Evolutionary conservation across 2,797 vertebrate genomes (phyloP).

Genomic region (Brachyrhaphis roseni): DNA sequence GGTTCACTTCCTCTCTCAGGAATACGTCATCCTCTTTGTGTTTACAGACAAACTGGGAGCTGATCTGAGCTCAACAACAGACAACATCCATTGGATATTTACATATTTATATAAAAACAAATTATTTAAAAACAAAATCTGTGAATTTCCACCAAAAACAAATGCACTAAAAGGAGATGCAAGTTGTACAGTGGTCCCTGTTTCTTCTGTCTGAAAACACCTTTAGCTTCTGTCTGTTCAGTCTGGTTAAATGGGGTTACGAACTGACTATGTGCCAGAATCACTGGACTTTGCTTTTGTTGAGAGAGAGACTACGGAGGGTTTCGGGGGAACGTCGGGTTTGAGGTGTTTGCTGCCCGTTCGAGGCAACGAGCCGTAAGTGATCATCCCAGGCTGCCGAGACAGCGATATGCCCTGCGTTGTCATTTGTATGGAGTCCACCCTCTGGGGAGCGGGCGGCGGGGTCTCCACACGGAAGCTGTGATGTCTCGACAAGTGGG

Average conservation of each 20-base stretch:
- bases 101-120: slow-evolving; percentile 81
- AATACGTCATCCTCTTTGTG: slow-evolving; percentile 83
- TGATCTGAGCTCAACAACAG: slow-evolving; percentile 73
- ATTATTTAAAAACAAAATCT: slow-evolving; percentile 65
- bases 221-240: slow-evolving; percentile 63
- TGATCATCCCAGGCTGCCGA: slow-evolving; percentile 89
- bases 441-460: slow-evolving; percentile 93
- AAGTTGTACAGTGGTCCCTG: slow-evolving; percentile 78
- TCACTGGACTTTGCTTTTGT: slow-evolving; percentile 94
- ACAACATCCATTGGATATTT: slow-evolving; percentile 80
- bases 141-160: slow-evolving; percentile 78
- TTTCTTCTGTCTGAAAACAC: slow-evolving; percentile 61
- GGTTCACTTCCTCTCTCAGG: slow-evolving; percentile 67
- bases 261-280: slow-evolving; percentile 92
- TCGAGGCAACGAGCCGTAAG: slow-evolving; percentile 93
- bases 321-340: slow-evolving; percentile 97
- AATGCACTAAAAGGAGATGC: slow-evolving; percentile 79
- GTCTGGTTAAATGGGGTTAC: slow-evolving; percentile 45
- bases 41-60: slow-evolving; percentile 81
- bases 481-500: slow-evolving; percentile 94
- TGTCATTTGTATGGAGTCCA: slow-evolving; percentile 98
- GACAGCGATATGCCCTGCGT: slow-evolving; percentile 89
- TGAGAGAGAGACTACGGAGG: slow-evolving; percentile 90
- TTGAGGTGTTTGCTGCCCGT: slow-evolving; percentile 93
- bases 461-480: slow-evolving; percentile 96